Evolutionary conservation across 1,140 invertebrate species (phyloP).

Genomic region (Caligus rogercresseyi): DNA sequence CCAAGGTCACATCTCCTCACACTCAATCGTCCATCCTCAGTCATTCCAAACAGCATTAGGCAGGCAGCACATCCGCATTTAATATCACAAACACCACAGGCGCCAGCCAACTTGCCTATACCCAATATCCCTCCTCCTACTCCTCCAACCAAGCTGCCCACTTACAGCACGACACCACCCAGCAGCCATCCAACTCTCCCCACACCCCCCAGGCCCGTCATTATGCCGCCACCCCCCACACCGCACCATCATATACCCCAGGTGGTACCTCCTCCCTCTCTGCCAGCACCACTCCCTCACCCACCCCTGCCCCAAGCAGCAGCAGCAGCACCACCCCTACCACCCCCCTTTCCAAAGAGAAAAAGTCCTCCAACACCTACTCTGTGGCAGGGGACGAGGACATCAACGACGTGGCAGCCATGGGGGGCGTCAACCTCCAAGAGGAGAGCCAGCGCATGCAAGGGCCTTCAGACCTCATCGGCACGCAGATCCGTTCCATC

Average conservation of each 20-base stretch:
- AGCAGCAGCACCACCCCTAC: constrained; percentile 5
- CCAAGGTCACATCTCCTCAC: neutral
- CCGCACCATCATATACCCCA: neutral
- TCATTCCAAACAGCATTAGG: too few species aligned
- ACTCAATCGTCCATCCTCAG: neutral
- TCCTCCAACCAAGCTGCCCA: neutral
- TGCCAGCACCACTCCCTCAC: neutral
- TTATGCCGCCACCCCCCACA: constrained; percentile 4
- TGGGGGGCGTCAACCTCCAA: constrained; percentile 95
- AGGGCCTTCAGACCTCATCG: constrained; percentile 82
- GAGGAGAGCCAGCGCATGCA: constrained; percentile 90
- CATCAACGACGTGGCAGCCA: constrained; percentile 95
- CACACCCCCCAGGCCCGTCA: constrained; percentile 21
- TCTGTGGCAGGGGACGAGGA: constrained; percentile 48
- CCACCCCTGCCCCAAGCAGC: neutral
- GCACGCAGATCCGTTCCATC: constrained; percentile 83
- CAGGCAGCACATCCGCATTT: too few species aligned
- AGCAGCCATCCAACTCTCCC: constrained; percentile 19
- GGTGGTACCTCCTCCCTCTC: neutral
- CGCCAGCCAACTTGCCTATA: too few species aligned
- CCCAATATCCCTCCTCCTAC: neutral
- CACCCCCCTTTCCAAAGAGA: constrained; percentile 19
- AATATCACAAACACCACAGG: too few species aligned
- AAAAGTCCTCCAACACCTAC: constrained; percentile 8
- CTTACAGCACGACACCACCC: constrained; percentile 14